Conservation (phyloP, 2,797 vertebrate genomes). For the Pampus argenteus region DNA sequence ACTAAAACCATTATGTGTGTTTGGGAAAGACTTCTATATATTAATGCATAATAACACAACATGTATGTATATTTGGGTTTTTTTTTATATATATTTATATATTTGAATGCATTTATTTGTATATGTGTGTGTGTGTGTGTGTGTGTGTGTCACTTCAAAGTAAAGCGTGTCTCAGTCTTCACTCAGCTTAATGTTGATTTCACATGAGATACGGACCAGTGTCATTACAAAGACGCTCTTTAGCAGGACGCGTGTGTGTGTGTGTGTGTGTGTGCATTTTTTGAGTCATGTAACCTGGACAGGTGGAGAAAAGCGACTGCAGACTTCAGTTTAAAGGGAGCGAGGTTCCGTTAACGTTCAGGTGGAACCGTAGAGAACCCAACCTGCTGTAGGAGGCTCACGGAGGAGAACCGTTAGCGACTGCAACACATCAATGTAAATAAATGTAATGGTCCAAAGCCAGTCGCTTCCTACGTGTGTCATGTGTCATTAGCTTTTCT, state of each 20-base stretch:
- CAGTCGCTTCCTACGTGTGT: too few species aligned
- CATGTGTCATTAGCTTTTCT: too few species aligned
- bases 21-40: conserved; percentile 1
- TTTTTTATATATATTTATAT: too few species aligned
- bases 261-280: conserved; percentile 41
- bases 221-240: conserved; percentile 79
- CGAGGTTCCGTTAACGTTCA: too few species aligned
- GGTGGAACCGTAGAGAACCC: neutral
- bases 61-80: neutral
- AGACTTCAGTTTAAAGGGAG: neutral
- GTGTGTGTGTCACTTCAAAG: conserved; percentile 76
- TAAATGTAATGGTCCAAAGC: too few species aligned
- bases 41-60: neutral
- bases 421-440: too few species aligned
- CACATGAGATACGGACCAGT: conserved; percentile 80
- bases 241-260: conserved; percentile 36
- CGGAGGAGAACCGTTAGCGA: too few species aligned
- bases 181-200: conserved; percentile 81
- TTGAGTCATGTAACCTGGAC: neutral
- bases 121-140: conserved; percentile 17
- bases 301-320: neutral
- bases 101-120: neutral
- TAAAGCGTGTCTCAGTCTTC: conserved; percentile 73
- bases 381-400: too few species aligned
- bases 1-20: conserved; percentile 9